These are phyloP conservation scores for Drosophila mayri DNA, from an alignment of 1,140 invertebrate species.

Conservation along the genomic window DNA sequence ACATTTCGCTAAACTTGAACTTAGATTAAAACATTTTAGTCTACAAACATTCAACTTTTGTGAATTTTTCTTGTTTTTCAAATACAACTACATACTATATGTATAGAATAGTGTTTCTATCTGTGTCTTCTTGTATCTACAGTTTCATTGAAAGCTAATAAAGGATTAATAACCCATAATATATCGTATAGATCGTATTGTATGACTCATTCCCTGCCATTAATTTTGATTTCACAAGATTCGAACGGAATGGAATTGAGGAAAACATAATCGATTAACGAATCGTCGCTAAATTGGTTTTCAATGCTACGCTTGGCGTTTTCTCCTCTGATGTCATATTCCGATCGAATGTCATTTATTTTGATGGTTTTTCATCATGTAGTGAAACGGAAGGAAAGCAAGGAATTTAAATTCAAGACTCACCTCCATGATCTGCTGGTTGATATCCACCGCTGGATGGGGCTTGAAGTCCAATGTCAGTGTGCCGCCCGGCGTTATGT, in stretches of 20 bases:
- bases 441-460: conserved; percentile 70
- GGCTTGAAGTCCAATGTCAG: conserved; percentile 76
- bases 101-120: too few relatives aligned
- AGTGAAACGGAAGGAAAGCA: background rate
- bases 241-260: background rate
- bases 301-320: background rate
- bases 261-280: conserved; percentile 5
- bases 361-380: background rate
- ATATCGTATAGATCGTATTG: too few relatives aligned
- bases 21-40: too few relatives aligned
- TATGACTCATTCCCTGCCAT: background rate
- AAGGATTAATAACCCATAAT: too few relatives aligned
- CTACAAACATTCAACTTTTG: too few relatives aligned
- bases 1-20: too few relatives aligned
- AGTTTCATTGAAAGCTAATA: too few relatives aligned
- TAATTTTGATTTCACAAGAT: background rate
- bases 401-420: conserved; percentile 1
- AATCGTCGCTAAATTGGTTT: background rate
- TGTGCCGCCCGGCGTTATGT: conserved; percentile 69
- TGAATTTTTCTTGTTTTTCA: too few relatives aligned
- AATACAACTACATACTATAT: too few relatives aligned
- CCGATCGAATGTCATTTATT: background rate
- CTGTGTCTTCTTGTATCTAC: too few relatives aligned
- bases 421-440: conserved; percentile 83
- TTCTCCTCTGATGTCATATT: background rate